These are phyloP conservation scores for Caiman crocodilus DNA, from an alignment of 2,797 vertebrate species.

Conservation along the genomic window DNA sequence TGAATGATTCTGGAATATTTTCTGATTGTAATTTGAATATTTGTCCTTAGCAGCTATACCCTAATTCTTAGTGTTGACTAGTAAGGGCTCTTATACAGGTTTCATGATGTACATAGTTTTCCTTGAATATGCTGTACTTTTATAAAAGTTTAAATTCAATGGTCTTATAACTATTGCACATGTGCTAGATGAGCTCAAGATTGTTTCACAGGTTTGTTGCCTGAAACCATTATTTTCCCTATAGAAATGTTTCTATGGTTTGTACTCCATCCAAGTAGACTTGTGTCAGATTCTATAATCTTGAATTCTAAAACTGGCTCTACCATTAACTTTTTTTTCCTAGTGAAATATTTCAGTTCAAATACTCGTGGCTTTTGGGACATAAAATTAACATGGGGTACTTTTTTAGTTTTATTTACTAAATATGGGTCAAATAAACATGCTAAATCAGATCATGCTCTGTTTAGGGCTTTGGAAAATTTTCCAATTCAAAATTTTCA, in stretches of 20 bases:
- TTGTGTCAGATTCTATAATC: background rate
- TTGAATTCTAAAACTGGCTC: background rate
- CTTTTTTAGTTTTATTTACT: too few species aligned
- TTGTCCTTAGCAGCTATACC: background rate
- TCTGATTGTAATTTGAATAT: background rate
- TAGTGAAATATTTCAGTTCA: too few species aligned
- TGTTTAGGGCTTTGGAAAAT: too few species aligned
- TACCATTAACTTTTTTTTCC: background rate
- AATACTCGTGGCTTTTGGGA: too few species aligned
- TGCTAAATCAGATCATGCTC: too few species aligned
- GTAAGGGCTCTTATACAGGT: background rate
- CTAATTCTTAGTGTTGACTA: background rate
- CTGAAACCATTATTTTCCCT: background rate
- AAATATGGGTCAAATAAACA: too few species aligned
- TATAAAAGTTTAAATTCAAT: background rate
- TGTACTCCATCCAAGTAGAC: background rate
- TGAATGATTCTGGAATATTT: slow-evolving; percentile 3
- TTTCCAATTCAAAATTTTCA: too few species aligned
- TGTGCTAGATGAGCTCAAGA: background rate
- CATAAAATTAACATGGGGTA: too few species aligned
- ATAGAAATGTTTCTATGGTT: background rate
- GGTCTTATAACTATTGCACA: background rate
- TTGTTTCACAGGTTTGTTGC: background rate
- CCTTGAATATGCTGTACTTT: background rate
- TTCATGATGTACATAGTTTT: background rate